phyloP scores from a whole-genome alignment of 2,113 vertebrate species.

The Loxodonta africana region DNA sequence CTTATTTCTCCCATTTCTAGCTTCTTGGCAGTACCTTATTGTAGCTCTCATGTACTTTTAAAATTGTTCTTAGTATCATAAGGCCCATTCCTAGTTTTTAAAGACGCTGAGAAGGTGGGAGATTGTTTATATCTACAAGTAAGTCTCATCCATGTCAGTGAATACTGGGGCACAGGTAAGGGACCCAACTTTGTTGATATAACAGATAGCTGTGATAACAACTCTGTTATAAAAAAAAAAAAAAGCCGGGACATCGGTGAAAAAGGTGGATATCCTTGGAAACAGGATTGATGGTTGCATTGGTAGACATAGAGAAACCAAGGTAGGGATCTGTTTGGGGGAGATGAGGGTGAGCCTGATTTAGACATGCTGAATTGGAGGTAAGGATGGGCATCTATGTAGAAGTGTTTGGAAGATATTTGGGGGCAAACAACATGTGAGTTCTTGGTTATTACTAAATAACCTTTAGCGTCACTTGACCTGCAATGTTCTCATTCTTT shows the following conservation, averaged over 20 bases:
- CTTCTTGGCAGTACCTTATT: not conserved
- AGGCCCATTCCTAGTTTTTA: not conserved
- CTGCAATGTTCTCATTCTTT: conserved; percentile 18
- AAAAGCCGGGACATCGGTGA: not conserved
- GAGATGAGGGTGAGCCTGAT: not conserved
- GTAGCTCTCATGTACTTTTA: not conserved
- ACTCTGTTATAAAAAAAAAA: not conserved
- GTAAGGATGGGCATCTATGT: not conserved
- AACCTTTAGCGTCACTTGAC: not conserved
- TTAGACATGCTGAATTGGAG: not conserved
- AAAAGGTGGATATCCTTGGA: not conserved
- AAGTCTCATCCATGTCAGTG: not conserved
- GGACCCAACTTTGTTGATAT: not conserved
- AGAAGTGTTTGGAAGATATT: not conserved
- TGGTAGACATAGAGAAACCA: not conserved
- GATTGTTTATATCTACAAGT: not conserved
- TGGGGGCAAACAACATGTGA: not conserved
- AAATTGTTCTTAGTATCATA: not conserved
- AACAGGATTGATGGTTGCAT: not conserved
- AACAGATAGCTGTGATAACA: not conserved
- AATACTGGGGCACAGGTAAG: not conserved
- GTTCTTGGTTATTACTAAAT: not conserved
- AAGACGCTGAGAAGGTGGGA: not conserved
- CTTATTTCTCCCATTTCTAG: not conserved
- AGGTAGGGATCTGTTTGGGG: not conserved